Base-by-base conservation (phyloP, 2,797 vertebrate species). In the Chelmon rostratus region DNA sequence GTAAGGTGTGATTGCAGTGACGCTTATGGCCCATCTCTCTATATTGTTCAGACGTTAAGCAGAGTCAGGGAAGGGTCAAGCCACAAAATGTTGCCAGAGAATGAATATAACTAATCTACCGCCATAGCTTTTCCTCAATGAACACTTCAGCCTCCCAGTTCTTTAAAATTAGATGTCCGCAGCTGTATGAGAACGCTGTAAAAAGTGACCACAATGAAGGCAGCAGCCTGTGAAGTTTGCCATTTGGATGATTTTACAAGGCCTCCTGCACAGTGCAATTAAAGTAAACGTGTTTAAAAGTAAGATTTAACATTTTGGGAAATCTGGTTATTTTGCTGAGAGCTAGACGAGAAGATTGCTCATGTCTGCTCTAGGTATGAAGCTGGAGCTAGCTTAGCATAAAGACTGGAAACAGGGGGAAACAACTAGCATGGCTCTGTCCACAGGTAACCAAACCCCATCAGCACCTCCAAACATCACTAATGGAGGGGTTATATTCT, bases 11-110 rank as follows among this genome's bases (percentile, higher is more conserved):
- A 91, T 91, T 89, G 90, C 83, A 23, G 81, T 56, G 89, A 84
- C 69, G 86, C 86, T 90, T 81, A 92, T 85, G 84, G 81, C 65
- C 88, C 87, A 92, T 92, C 83, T 82, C 88, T 91, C 89, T 84
- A 69, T 78, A 88, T 91, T 84, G 89, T 87, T 68, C 35, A 28
- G 80, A 86, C 87, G n/a, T 92, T 89, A 92, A 87, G 79, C 72
- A 66, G 90, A 93, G 92, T 95, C 92, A 94, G 44, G 33, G 56
- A 91, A 82, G 85, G 91, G 92, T 93, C 93, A 93, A 57, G 68
- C 56, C 69, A 49, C 23, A 1, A 71, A 83, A 83, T 65, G 85
- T 67, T 64, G 72, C 61, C 4, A 18, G 59, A 76, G 67, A 86
- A 84, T 23, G 65, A 81, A 72, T 73, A 54, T 82, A 79, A 88